phyloP scores from a whole-genome alignment of 2,888 invertebrate genomes.

The Achlya flavicornis region DNA sequence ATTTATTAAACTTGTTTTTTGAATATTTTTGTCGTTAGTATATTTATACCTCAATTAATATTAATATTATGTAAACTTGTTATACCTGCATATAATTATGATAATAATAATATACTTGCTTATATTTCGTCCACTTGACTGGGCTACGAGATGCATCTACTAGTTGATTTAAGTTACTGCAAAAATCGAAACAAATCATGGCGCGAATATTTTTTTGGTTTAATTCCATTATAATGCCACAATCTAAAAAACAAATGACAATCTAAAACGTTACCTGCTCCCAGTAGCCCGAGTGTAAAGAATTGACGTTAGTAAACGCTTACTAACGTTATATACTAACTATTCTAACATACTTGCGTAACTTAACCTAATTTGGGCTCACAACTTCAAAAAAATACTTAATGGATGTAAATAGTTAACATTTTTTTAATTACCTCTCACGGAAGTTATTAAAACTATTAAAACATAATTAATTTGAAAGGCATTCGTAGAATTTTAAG shows the following conservation, averaged over 20 bases:
- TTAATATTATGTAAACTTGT: not conserved
- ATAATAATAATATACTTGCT: no score
- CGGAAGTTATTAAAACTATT: not conserved
- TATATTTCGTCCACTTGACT: no score
- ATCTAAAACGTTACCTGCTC: no score
- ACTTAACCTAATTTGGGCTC: not conserved
- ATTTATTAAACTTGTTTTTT: not conserved
- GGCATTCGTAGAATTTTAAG: not conserved
- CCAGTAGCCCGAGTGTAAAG: no score
- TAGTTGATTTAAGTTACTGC: no score
- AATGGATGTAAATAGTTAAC: not conserved
- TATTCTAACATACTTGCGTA: not conserved
- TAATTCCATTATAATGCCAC: no score
- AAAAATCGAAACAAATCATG: no score
- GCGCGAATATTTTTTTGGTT: no score
- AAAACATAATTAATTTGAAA: not conserved
- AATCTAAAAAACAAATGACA: no score
- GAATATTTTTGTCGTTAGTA: not conserved
- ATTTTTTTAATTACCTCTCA: not conserved
- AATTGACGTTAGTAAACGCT: no score
- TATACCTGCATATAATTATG: not conserved
- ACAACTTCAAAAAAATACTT: not conserved
- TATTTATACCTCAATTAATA: not conserved
- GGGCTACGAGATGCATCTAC: no score
- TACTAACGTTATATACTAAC: no score